These are phyloP conservation scores for Cuculus canorus DNA, from an alignment of 2,797 vertebrate species.

Conservation along the genomic window DNA sequence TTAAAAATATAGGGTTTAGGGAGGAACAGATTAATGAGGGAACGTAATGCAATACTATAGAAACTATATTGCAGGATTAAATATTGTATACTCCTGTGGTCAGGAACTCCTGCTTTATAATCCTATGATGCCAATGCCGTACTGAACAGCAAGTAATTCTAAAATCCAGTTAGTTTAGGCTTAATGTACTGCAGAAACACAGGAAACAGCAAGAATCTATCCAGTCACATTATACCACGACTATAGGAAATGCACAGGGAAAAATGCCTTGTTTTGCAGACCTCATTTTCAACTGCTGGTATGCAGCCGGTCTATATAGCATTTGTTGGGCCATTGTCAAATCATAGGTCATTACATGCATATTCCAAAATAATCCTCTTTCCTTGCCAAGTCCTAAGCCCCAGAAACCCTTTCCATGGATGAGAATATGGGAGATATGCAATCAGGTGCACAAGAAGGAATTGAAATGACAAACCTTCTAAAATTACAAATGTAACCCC, in stretches of 20 bases:
- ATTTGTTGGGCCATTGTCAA: neutral
- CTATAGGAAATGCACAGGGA: neutral
- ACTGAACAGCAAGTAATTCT: slow-evolving; percentile 4
- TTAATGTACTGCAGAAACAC: neutral
- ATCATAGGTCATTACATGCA: neutral
- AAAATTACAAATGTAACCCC: neutral
- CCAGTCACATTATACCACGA: neutral
- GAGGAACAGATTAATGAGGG: neutral
- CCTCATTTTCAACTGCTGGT: neutral
- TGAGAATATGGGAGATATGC: neutral
- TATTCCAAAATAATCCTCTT: slow-evolving; percentile 14
- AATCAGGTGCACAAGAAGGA: neutral
- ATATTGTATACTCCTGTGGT: neutral
- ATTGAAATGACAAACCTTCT: neutral
- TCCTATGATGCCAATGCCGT: neutral
- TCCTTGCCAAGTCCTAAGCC: neutral
- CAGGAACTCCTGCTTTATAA: neutral
- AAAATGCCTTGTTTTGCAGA: neutral
- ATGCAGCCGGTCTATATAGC: neutral
- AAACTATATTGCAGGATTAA: neutral
- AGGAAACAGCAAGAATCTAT: neutral
- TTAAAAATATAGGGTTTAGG: neutral
- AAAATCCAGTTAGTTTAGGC: neutral
- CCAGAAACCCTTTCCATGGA: neutral
- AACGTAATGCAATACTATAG: neutral